Conservation (phyloP, 2,888 invertebrate species). For the Stenodema calcarata region DNA sequence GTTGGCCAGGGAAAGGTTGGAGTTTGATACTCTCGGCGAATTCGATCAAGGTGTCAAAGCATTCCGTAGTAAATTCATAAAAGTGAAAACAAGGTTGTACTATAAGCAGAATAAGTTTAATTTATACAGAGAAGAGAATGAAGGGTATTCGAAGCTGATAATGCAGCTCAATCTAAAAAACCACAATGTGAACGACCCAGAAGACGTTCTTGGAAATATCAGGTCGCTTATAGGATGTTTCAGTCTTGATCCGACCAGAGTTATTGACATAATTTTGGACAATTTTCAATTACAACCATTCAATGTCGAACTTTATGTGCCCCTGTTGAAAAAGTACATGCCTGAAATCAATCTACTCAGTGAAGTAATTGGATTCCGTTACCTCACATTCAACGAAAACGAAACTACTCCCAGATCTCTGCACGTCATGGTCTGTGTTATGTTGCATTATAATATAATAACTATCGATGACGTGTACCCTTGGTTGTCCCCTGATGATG, state of each 20-base stretch:
- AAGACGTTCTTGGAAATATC: conserved; percentile 75
- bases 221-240: conserved; percentile 97
- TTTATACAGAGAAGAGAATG: conserved; percentile 96
- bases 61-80: conserved; percentile 94
- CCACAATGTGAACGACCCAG: conserved; percentile 69
- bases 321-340: conserved; percentile 86
- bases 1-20: conserved; percentile 87
- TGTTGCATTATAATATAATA: conserved; percentile 87
- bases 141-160: conserved; percentile 96
- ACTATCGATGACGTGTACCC: conserved; percentile 86
- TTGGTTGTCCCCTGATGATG: conserved; percentile 89
- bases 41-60: conserved; percentile 88
- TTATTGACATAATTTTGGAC: conserved; percentile 94
- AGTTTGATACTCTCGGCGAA: conserved; percentile 92
- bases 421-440: conserved; percentile 86
- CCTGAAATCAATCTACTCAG: conserved; percentile 86
- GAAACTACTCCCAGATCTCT: conserved; percentile 79
- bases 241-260: conserved; percentile 97
- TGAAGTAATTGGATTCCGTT: conserved; percentile 94
- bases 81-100: conserved; percentile 97
- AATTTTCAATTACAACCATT: conserved; percentile 90
- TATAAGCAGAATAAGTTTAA: conserved; percentile 99
- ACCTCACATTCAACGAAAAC: conserved; percentile 70
- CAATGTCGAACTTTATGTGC: conserved; percentile 79
- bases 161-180: conserved; percentile 93